Evolutionary conservation across 2,888 invertebrate genomes (phyloP).

Genomic region (Lasioglossum figueresi): DNA sequence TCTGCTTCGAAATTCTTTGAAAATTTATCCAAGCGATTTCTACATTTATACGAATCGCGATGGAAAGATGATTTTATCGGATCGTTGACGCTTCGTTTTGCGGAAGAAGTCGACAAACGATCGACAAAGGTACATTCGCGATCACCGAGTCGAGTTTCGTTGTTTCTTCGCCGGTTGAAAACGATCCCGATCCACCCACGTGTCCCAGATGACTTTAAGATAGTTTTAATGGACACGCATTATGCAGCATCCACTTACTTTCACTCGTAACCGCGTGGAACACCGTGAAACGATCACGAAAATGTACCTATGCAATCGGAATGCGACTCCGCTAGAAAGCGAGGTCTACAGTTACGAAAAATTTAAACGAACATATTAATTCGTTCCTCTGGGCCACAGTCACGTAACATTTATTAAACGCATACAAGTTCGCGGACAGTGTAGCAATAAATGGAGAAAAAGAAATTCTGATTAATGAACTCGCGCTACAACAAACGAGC

Average conservation of each 20-base stretch:
- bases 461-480: neutral
- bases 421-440: neutral
- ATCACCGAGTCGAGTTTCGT: constrained; percentile 7
- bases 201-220: constrained; percentile 49
- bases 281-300: constrained; percentile 47
- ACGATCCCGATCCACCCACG: constrained; percentile 59
- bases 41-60: neutral
- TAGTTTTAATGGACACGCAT: constrained; percentile 46
- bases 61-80: neutral
- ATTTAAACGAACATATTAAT: constrained; percentile 15
- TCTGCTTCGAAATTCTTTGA: neutral
- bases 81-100: neutral
- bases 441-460: too few species aligned
- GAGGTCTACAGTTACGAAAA: constrained; percentile 16
- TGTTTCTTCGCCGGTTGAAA: constrained; percentile 30
- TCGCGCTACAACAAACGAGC: neutral
- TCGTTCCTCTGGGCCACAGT: neutral
- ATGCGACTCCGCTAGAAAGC: constrained; percentile 46
- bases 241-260: constrained; percentile 62
- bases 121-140: constrained; percentile 20
- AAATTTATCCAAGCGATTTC: neutral
- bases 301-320: constrained; percentile 41
- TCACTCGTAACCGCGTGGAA: constrained; percentile 57
- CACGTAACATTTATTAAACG: constrained; percentile 30
- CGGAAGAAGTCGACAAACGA: neutral